Conservation (phyloP, 2,797 vertebrate genomes). For the Garrulus glandarius region DNA sequence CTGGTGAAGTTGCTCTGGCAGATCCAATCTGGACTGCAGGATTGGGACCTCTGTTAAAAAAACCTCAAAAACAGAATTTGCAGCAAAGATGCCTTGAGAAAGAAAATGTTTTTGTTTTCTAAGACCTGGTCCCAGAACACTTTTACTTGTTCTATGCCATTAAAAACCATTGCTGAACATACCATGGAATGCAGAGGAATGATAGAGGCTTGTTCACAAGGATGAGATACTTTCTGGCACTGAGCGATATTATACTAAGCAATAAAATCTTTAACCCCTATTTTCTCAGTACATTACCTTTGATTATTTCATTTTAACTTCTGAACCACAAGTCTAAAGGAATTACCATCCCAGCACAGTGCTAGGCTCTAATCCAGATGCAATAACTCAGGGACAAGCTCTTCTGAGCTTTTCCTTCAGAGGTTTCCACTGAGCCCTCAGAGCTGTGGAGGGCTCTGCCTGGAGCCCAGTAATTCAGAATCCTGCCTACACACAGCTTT, state of each 20-base stretch:
- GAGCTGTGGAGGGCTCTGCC: background rate
- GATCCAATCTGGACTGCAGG: background rate
- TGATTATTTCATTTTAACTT: background rate
- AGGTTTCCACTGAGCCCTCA: background rate
- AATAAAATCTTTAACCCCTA: background rate
- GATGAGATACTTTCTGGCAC: background rate
- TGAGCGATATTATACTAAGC: background rate
- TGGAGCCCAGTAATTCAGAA: background rate
- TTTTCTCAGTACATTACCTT: background rate
- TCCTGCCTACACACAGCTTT: background rate
- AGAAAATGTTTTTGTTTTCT: background rate
- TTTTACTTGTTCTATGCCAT: background rate
- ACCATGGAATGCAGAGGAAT: background rate
- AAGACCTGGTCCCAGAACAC: background rate
- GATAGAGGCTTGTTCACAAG: background rate
- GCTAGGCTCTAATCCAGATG: background rate
- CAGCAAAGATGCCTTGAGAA: background rate
- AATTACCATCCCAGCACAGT: background rate
- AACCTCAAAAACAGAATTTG: background rate
- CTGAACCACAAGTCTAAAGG: background rate
- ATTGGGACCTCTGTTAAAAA: background rate
- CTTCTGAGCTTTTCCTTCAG: background rate
- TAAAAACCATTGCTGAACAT: background rate
- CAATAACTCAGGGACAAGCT: background rate
- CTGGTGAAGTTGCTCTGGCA: fast-evolving